Percentiles rank a stretch among this genome's conserved stretches.
Conservation (phyloP, 2,113 vertebrate species). For the Zosterops lateralis region DNA sequence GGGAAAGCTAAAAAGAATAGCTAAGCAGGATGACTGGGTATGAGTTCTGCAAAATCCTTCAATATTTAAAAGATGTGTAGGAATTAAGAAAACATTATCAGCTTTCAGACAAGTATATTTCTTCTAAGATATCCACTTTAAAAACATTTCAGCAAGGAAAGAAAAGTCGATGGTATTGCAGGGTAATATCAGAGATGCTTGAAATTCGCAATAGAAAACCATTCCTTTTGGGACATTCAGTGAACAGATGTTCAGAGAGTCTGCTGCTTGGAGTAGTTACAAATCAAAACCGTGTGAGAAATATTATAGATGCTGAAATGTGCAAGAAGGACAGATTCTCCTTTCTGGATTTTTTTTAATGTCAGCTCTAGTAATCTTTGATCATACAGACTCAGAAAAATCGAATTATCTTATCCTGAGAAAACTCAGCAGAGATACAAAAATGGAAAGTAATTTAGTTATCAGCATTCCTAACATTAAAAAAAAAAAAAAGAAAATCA, state of each 20-base stretch:
- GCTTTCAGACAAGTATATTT: not conserved
- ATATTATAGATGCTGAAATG: not conserved
- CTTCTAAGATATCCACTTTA: not conserved
- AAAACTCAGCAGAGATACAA: not conserved
- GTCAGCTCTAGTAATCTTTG: not conserved
- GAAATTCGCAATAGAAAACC: not conserved
- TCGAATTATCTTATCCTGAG: not conserved
- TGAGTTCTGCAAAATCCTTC: not conserved
- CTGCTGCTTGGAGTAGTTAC: conserved; percentile 16
- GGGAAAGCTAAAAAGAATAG: not conserved
- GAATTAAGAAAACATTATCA: not conserved
- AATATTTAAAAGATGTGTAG: not conserved
- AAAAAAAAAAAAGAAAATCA: not conserved
- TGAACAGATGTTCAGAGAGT: conserved; percentile 26
- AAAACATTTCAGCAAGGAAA: not conserved
- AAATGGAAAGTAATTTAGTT: not conserved
- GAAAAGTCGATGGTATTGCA: not conserved
- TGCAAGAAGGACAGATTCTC: not conserved
- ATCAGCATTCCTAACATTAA: not conserved
- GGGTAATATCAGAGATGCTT: not conserved
- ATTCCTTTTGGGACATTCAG: not conserved
- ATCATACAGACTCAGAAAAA: not conserved
- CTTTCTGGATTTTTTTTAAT: not conserved
- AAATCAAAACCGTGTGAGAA: not conserved
- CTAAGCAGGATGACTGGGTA: not conserved